Conservation (phyloP, 2,888 invertebrate genomes). For the Augochlorella aurata region DNA sequence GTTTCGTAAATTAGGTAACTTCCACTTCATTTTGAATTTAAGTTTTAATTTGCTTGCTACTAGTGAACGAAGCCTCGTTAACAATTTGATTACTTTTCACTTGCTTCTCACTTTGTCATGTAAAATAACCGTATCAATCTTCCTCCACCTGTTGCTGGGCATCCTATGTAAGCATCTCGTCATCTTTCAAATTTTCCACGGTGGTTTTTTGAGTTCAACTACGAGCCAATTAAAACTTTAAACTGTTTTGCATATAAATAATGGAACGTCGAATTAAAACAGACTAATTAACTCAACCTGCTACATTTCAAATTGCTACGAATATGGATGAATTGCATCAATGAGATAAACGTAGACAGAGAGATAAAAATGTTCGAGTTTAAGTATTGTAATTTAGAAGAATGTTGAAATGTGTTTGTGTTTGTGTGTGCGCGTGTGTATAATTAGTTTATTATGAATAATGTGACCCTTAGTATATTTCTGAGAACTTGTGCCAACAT, state of each 20-base stretch:
- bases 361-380: too few species aligned
- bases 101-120: neutral
- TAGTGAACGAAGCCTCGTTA: neutral
- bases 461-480: slow-evolving; percentile 57
- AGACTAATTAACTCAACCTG: neutral
- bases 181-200: neutral
- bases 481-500: slow-evolving; percentile 63
- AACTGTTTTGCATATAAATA: neutral
- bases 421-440: too few species aligned
- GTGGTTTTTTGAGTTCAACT: neutral
- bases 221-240: neutral
- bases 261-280: neutral
- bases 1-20: neutral
- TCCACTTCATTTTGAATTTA: neutral
- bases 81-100: neutral
- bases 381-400: too few species aligned
- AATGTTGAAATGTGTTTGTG: too few species aligned
- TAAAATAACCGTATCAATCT: neutral
- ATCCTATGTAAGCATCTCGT: neutral
- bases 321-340: too few species aligned
- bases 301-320: neutral
- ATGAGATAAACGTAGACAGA: too few species aligned
- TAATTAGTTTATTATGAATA: too few species aligned
- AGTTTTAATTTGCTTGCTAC: neutral
- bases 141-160: neutral